phyloP scores from a whole-genome alignment of 53 echinoderm and acorn worm genomes.

The Hippasteria phrygiana region DNA sequence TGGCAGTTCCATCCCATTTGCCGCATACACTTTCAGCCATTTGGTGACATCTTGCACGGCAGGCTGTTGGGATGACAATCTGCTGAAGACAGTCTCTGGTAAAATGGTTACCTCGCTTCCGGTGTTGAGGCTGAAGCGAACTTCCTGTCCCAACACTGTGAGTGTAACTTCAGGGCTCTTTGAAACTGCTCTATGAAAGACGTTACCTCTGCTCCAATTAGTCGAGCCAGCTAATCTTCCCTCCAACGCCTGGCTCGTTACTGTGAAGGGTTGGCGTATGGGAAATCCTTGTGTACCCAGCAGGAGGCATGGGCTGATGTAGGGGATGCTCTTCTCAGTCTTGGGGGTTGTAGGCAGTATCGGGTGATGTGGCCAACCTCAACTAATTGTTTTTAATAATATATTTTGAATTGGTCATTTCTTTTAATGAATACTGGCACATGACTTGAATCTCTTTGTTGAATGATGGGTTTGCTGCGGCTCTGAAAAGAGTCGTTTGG shows the following conservation, averaged over 20 bases:
- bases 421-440: too few relatives aligned
- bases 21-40: constrained; percentile 38
- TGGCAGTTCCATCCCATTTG: constrained; percentile 36
- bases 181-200: constrained; percentile 39
- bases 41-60: constrained; percentile 28
- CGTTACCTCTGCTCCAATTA: neutral
- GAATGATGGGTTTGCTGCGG: too few relatives aligned
- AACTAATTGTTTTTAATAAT: too few relatives aligned
- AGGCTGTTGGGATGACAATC: constrained; percentile 4
- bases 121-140: constrained; percentile 21
- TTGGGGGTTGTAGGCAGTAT: neutral
- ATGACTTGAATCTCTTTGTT: too few relatives aligned
- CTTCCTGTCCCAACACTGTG: neutral
- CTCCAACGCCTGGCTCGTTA: constrained; percentile 44
- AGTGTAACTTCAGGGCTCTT: constrained; percentile 30
- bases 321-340: neutral
- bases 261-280: constrained; percentile 26
- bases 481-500: too few relatives aligned
- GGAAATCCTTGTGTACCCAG: neutral
- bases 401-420: too few relatives aligned
- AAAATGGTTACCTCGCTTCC: constrained; percentile 28
- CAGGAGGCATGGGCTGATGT: neutral
- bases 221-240: neutral
- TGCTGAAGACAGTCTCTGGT: constrained; percentile 29
- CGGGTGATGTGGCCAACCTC: constrained; percentile 14